Percentiles rank a stretch among this genome's conserved stretches.
phyloP scores from a whole-genome alignment of 2,888 invertebrate genomes.

The Orchesella flavescens region DNA sequence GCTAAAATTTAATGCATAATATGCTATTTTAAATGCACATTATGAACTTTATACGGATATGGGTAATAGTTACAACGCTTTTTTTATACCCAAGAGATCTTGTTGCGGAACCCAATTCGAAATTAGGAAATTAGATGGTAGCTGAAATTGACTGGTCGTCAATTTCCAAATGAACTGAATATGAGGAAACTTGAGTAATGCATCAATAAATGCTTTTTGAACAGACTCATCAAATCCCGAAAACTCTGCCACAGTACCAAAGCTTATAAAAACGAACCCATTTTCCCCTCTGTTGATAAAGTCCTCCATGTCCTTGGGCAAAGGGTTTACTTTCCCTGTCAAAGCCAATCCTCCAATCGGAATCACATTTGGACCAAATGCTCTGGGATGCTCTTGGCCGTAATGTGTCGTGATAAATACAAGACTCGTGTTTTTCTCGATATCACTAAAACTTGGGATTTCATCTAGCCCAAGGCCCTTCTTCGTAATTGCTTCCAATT shows the following conservation, averaged over 20 bases:
- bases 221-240: conserved; percentile 1
- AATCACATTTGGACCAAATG: conserved; percentile 62
- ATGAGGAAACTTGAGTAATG: conserved; percentile 22
- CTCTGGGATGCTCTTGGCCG: conserved; percentile 61
- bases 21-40: not conserved
- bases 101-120: conserved; percentile 46
- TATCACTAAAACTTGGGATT: conserved; percentile 54
- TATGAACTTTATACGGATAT: not conserved
- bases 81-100: conserved; percentile 24
- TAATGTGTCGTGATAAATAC: conserved; percentile 63
- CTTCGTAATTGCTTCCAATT: conserved; percentile 53
- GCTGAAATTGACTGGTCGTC: not conserved
- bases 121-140: conserved; percentile 40
- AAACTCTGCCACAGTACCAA: conserved; percentile 41
- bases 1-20: conserved; percentile 37
- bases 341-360: conserved; percentile 40
- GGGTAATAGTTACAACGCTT: no score
- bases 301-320: conserved; percentile 20
- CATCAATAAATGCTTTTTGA: conserved; percentile 20
- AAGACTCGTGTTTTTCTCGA: conserved; percentile 64
- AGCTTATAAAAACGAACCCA: conserved; percentile 58
- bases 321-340: not conserved
- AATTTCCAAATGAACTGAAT: conserved; percentile 54
- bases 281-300: conserved; percentile 42
- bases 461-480: conserved; percentile 45